phyloP scores from a whole-genome alignment of 35 echinoderm and acorn worm genomes.

The Apostichopus japonicus region DNA sequence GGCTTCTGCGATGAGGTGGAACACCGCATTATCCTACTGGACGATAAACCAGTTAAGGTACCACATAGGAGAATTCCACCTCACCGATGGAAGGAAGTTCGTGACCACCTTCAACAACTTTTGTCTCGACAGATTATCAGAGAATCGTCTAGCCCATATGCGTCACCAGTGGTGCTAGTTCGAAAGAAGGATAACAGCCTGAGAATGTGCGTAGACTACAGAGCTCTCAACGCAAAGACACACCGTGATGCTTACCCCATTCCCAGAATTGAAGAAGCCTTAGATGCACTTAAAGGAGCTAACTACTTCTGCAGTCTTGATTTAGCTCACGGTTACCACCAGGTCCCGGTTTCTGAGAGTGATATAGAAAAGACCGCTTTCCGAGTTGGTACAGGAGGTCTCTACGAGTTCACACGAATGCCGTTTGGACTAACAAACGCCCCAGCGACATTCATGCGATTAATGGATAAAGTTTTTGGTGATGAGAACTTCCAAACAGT shows the following conservation, averaged over 20 bases:
- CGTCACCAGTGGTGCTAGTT: constrained; percentile 15
- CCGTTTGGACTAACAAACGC: constrained; percentile 68
- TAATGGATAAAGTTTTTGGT: constrained; percentile 68
- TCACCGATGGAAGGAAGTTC: constrained; percentile 33
- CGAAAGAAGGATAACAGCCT: constrained; percentile 8
- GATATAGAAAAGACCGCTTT: constrained; percentile 68
- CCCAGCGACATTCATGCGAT: constrained; percentile 64
- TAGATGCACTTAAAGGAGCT: constrained; percentile 59
- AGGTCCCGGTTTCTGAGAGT: constrained; percentile 25
- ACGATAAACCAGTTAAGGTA: constrained; percentile 30
- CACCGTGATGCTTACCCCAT: constrained; percentile 40
- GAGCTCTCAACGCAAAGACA: constrained; percentile 33
- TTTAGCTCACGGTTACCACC: constrained; percentile 58
- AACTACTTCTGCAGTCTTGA: constrained; percentile 62
- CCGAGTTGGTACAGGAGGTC: constrained; percentile 57
- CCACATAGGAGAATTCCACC: constrained; percentile 28
- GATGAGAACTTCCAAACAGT: constrained; percentile 65
- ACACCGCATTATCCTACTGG: background rate
- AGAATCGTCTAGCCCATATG: constrained; percentile 65
- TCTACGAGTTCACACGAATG: constrained; percentile 60
- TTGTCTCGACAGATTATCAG: background rate
- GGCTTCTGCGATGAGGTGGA: background rate
- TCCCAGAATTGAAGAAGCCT: constrained; percentile 34
- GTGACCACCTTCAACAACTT: background rate
- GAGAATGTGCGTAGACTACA: constrained; percentile 37